Evolutionary conservation across 2,888 invertebrate genomes (phyloP), one percentile per base, ranked within the genome.

Genomic region (Agrenia bidenticulata): DNA sequence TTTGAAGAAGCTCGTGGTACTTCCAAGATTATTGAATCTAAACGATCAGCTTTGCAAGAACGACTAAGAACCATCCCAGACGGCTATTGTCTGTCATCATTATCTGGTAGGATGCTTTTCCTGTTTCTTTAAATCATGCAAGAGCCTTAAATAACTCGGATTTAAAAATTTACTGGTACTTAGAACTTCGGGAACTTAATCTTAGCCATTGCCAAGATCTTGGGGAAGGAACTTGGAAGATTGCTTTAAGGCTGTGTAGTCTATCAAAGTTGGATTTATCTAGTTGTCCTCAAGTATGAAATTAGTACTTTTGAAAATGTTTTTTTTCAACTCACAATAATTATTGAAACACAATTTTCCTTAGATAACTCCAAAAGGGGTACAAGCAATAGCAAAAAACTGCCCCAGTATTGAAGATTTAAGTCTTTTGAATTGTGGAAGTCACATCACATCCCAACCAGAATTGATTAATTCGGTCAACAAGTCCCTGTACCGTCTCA

Each of bases 391-490:
- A 32, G 57, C 59, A 23, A 53, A 45, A 4, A 61, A 58, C 19
- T 68, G 68, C 50, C 61, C 62, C 0, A 68, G 62, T 37, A 21
- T 68, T 7, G 68, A 68, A 45, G 17, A 55, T 19, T 24, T 68
- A 17, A 41, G 32, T 17, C 13, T 68, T 24, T 15, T 68, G 11
- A 32, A 32, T 32, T 32, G 32, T 32, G 32, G 32, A 11, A 32
- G 32, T 11, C 32, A 32, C 11, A 32, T 32, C 11, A 32, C 32
- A 32, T 4, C 32, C 11, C 32, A 32, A 11, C 32, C 32, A 11
- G 32, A 32, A 32, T 11, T 32, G 11, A 32, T 32, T 11, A 4
- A 32, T 4, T 63, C 0, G 51, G 27, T 9, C 45, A 50, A 49
- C 63, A 60, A 27, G 11, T 67, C 2, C 49, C 61, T 26, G 61